phyloP scores from a whole-genome alignment of 2,113 vertebrate genomes.

The Pyrgilauda ruficollis region DNA sequence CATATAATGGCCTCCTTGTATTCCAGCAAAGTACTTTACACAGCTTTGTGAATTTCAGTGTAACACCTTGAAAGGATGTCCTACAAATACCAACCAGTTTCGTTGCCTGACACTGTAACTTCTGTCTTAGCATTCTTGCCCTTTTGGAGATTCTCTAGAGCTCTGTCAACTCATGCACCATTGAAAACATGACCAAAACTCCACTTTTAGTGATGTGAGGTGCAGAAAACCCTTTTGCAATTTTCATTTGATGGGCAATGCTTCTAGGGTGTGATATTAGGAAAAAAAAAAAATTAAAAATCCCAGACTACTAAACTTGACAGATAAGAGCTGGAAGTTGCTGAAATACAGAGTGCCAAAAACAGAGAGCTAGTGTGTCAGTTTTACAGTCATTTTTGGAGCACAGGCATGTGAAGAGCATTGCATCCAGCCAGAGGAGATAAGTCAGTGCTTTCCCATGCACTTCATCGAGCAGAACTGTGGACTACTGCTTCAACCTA shows the following conservation, averaged over 20 bases:
- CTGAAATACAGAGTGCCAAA: not conserved
- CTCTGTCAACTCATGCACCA: not conserved
- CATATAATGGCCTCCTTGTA: not conserved
- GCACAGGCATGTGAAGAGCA: not conserved
- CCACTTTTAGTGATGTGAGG: not conserved
- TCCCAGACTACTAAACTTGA: not conserved
- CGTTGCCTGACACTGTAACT: not conserved
- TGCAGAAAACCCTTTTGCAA: not conserved
- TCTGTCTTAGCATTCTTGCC: not conserved
- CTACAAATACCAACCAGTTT: not conserved
- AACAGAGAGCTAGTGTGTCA: not conserved
- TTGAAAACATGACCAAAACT: not conserved
- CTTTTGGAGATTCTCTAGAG: not conserved
- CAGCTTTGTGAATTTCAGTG: not conserved
- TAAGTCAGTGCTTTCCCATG: not conserved
- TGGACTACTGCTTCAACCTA: not conserved
- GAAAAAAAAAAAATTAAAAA: not conserved
- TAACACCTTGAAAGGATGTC: not conserved
- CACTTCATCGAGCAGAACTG: not conserved
- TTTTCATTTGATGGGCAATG: not conserved
- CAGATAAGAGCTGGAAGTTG: not conserved
- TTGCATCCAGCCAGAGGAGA: not conserved
- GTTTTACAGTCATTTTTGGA: not conserved
- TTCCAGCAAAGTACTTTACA: not conserved
- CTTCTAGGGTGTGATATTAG: not conserved